These are phyloP conservation scores for Omphaloscelis lunosa DNA, from an alignment of 2,888 invertebrate genomes.

Conservation along the genomic window DNA sequence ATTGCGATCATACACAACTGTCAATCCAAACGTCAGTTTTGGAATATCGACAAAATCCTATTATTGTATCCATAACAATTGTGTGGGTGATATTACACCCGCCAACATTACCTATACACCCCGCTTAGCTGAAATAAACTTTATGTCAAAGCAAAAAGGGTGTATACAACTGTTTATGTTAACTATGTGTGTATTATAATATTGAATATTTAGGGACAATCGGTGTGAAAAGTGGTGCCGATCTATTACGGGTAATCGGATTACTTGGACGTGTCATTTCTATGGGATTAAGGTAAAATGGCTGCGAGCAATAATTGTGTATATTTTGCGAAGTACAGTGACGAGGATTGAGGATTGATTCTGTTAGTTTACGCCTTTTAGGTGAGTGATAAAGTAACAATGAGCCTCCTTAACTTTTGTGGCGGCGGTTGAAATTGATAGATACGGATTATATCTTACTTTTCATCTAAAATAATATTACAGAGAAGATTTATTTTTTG, in stretches of 20 bases:
- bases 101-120: constrained; percentile 3
- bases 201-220: constrained; percentile 67
- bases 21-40: constrained; percentile 71
- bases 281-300: constrained; percentile 77
- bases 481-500: too few species aligned
- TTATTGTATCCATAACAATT: constrained; percentile 58
- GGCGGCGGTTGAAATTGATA: not conserved
- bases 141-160: fast-evolving
- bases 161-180: not conserved
- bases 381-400: not conserved
- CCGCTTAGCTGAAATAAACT: constrained; percentile 2
- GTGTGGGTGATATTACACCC: constrained; percentile 59
- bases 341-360: constrained; percentile 21
- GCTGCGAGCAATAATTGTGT: constrained; percentile 61
- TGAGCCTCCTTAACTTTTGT: not conserved
- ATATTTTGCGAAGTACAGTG: constrained; percentile 61
- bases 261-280: constrained; percentile 82
- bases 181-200: constrained; percentile 38
- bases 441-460: too few species aligned
- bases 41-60: constrained; percentile 58
- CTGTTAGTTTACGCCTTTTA: constrained; percentile 24
- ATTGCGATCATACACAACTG: constrained; percentile 64
- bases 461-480: too few species aligned
- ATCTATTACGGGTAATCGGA: constrained; percentile 88
- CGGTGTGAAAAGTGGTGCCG: constrained; percentile 79